Conservation (phyloP, 30 jellyfish, hydroid and myxozoan species). For the Sanderia malayensis region DNA sequence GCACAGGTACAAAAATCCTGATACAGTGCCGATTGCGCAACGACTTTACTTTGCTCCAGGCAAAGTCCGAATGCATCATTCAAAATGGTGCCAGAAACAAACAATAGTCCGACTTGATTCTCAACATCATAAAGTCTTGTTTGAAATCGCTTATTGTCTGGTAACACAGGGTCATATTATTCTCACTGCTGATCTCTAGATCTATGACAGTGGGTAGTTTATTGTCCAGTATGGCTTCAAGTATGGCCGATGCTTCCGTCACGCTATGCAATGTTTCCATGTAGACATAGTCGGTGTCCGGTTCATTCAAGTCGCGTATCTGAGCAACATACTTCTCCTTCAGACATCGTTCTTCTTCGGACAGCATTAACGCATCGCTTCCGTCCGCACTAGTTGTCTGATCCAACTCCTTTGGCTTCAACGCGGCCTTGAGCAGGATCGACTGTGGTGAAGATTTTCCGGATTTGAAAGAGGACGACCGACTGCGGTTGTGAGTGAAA, state of each 20-base stretch:
- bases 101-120: slow-evolving; percentile 58
- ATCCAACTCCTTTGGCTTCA: slow-evolving; percentile 41
- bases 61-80: neutral
- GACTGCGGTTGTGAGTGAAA: slow-evolving; percentile 16
- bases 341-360: slow-evolving; percentile 45
- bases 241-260: slow-evolving; percentile 39
- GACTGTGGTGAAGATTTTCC: slow-evolving; percentile 50
- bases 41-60: no score
- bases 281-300: slow-evolving; percentile 60
- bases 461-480: slow-evolving; percentile 36
- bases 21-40: no score
- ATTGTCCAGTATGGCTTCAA: slow-evolving; percentile 34
- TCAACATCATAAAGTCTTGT: slow-evolving; percentile 80
- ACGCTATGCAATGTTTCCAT: slow-evolving; percentile 59
- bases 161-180: slow-evolving; percentile 56
- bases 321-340: slow-evolving; percentile 52
- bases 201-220: slow-evolving; percentile 67
- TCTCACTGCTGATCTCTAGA: slow-evolving; percentile 35
- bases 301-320: slow-evolving; percentile 39
- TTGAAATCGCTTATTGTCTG: slow-evolving; percentile 61
- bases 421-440: slow-evolving; percentile 37
- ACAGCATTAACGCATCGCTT: slow-evolving; percentile 19
- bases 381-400: slow-evolving; percentile 21
- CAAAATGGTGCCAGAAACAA: slow-evolving; percentile 59
- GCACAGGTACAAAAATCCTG: no score